Evolutionary conservation across 1,140 invertebrate genomes (phyloP), one percentile per base, ranked within the genome.

Genomic region (Drosophila fuyamai): DNA sequence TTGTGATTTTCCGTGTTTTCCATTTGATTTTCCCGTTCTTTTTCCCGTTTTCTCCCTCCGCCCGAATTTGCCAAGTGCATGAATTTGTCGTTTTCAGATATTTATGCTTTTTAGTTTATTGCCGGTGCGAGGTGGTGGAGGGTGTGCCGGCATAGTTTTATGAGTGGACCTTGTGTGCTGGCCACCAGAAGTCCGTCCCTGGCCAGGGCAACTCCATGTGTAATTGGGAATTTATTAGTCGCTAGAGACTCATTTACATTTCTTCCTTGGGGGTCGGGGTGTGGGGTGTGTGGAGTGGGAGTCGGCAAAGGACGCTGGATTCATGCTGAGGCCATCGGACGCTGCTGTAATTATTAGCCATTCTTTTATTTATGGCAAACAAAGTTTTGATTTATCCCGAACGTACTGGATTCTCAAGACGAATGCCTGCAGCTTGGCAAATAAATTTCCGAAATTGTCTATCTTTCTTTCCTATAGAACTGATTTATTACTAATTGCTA

Each of bases 201-300:
- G 51, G 36, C 53, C 54, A 35, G 60, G 71, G n/a, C 60, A 63
- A 82, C 65, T 82, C 71, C 59, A 79, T 77, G 83, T 86, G 82
- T 86, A 86, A 86, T 86, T 86, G 82, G 83, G 83, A 86, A 86
- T 86, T 86, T 86, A 86, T 86, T 86, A 86, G 82, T 83, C 82
- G 76, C 82, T 76, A 63, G 82, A 86, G 82, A 86, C 82, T 88
- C 83, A 86, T 86, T 86, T 86, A 86, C 82, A 86, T 86, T 88
- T 79, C 70, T 79, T 73, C 54, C 46, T 18, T 14, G 46, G 43
- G 48, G 50, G 71, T 23, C 10, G 43, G 8, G 56, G 43, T 50
- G 48, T 27, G 48, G 8, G 29, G 1, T 8, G 7, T 6, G 29
- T 0, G 1, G 29, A 32, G 29, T 23, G 23, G 23, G 23, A 23